phyloP scores from a whole-genome alignment of 2,113 vertebrate species.

The Halichoeres trimaculatus region DNA sequence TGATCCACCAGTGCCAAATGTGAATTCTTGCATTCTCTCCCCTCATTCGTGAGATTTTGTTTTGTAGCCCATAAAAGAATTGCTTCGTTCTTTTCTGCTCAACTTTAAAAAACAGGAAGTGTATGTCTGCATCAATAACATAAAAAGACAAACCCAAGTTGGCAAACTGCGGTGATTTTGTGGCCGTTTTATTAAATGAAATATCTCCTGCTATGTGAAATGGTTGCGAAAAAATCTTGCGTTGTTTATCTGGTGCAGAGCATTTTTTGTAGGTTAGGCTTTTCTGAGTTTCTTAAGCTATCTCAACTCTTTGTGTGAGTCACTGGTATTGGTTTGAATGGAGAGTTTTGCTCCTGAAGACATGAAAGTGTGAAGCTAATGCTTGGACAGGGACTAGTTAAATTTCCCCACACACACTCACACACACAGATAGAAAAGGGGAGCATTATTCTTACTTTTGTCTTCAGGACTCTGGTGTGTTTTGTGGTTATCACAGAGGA shows the following conservation, averaged over 20 bases:
- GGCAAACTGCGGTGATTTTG: no score
- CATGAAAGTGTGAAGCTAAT: background rate
- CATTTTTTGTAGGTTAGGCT: background rate
- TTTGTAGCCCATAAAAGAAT: no score
- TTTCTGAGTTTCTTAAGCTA: background rate
- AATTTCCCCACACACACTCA: background rate
- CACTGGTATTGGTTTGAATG: conserved; percentile 55
- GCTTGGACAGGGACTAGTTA: background rate
- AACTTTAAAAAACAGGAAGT: no score
- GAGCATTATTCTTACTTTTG: background rate
- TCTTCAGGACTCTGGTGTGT: background rate
- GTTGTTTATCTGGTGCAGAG: conserved; percentile 35
- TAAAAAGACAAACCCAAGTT: no score
- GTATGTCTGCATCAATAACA: no score
- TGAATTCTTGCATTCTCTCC: no score
- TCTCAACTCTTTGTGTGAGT: conserved; percentile 25
- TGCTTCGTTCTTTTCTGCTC: no score
- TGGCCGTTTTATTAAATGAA: background rate
- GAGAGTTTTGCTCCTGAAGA: background rate
- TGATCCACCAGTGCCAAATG: no score
- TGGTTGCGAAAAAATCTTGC: background rate
- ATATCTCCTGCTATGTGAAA: background rate
- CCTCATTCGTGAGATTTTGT: no score
- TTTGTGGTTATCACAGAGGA: background rate
- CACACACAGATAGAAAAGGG: background rate